Evolutionary conservation across 2,888 invertebrate species (phyloP).

Genomic region (Athalia rosae): DNA sequence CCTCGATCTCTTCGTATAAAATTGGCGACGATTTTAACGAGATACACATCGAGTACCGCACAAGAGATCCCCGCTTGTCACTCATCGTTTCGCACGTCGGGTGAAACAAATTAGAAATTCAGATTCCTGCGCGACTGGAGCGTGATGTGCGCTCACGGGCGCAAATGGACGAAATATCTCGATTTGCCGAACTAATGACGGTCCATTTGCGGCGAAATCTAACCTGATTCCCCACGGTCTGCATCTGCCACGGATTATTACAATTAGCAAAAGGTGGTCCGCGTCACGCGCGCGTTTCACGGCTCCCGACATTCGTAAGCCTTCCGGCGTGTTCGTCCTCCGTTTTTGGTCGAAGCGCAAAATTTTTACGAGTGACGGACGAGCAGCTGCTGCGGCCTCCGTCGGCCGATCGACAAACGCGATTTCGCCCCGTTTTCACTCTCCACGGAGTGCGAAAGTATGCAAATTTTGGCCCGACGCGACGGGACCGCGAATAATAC

Average conservation of each 20-base stretch:
- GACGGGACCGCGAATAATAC: slow-evolving; percentile 53
- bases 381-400: slow-evolving; percentile 9
- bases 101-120: background rate
- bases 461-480: slow-evolving; percentile 53
- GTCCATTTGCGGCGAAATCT: slow-evolving; percentile 49
- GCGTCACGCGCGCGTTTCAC: background rate
- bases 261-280: slow-evolving; percentile 47
- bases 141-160: too few relatives aligned
- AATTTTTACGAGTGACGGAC: slow-evolving; percentile 25
- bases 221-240: slow-evolving; percentile 30
- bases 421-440: slow-evolving; percentile 53
- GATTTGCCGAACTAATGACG: slow-evolving; percentile 2
- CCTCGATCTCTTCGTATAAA: slow-evolving; percentile 47
- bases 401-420: slow-evolving; percentile 50
- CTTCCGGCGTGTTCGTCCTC: background rate
- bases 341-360: slow-evolving; percentile 11
- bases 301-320: too few relatives aligned
- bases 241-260: slow-evolving; percentile 55
- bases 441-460: slow-evolving; percentile 54
- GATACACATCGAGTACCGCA: slow-evolving; percentile 15
- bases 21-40: slow-evolving; percentile 57
- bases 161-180: slow-evolving; percentile 15
- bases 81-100: background rate
- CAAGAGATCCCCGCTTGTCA: slow-evolving; percentile 6
- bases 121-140: background rate